These are phyloP conservation scores for Drosophila tristis DNA, from an alignment of 1,140 invertebrate genomes.

Conservation along the genomic window DNA sequence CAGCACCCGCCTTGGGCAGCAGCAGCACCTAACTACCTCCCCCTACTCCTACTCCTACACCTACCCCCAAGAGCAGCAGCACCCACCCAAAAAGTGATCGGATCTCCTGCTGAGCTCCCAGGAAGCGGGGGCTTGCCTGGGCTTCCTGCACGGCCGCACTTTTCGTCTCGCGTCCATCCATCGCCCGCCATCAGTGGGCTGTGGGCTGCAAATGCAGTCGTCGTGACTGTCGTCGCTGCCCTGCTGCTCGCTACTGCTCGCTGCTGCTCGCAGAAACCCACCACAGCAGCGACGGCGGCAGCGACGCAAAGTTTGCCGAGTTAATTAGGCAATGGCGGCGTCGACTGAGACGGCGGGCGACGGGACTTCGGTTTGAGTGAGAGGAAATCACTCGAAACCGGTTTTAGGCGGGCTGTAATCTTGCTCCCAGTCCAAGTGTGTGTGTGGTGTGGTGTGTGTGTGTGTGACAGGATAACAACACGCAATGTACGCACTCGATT, in stretches of 20 bases:
- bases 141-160: too few relatives aligned
- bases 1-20: neutral
- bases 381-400: constrained; percentile 31
- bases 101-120: too few relatives aligned
- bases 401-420: constrained; percentile 15
- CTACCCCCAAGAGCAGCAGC: too few relatives aligned
- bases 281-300: constrained; percentile 54
- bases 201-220: constrained; percentile 1
- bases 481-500: constrained; percentile 7
- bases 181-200: too few relatives aligned
- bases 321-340: constrained; percentile 37
- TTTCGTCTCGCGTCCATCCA: too few relatives aligned
- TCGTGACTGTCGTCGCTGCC: neutral
- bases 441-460: too few relatives aligned
- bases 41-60: too few relatives aligned
- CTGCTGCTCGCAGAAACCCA: constrained; percentile 42
- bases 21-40: neutral
- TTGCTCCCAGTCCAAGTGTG: neutral
- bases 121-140: too few relatives aligned
- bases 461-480: constrained; percentile 24
- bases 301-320: constrained; percentile 28
- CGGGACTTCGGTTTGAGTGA: constrained; percentile 20
- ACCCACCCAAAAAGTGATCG: too few relatives aligned
- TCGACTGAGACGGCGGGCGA: neutral
- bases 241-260: constrained; percentile 2